Conservation (phyloP, 35 echinoderm and acorn worm genomes). For the Eucidaris tribuloides region DNA sequence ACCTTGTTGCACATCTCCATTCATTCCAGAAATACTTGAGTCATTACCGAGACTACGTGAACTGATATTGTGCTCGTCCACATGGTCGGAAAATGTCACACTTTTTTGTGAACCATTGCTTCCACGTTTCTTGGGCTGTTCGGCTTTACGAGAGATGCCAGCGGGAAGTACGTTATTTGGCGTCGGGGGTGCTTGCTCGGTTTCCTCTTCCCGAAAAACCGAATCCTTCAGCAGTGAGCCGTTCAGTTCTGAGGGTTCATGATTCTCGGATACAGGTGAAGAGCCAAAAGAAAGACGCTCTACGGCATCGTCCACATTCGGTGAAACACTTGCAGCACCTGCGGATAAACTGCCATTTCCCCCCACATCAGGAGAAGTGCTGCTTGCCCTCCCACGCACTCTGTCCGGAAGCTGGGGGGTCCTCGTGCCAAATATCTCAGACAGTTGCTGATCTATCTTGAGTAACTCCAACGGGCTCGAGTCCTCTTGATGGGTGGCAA, state of each 20-base stretch:
- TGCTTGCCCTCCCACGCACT: conserved; percentile 8
- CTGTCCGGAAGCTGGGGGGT: conserved; percentile 65
- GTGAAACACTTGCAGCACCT: not conserved
- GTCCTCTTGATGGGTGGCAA: not conserved
- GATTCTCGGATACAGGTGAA: not conserved
- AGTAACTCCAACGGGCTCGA: not conserved
- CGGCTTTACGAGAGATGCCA: conserved; percentile 28
- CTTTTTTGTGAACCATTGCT: conserved; percentile 67
- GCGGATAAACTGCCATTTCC: not conserved
- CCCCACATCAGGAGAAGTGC: not conserved
- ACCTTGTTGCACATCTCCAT: not conserved
- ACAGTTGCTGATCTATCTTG: conserved; percentile 47
- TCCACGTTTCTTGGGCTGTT: not conserved
- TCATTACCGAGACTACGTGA: not conserved
- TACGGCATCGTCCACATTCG: not conserved
- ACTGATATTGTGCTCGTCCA: conserved; percentile 47
- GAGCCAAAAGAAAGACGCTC: not conserved
- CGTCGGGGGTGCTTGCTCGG: too few species aligned
- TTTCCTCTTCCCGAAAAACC: too few species aligned
- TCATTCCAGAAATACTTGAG: not conserved
- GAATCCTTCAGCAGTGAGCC: too few species aligned
- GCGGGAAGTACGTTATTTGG: too few species aligned
- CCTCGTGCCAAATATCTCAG: conserved; percentile 62
- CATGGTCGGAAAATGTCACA: conserved; percentile 67
- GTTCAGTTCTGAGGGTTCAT: too few species aligned